phyloP scores from a whole-genome alignment of 53 echinoderm and acorn worm species.

The Pentamera pediparva region DNA sequence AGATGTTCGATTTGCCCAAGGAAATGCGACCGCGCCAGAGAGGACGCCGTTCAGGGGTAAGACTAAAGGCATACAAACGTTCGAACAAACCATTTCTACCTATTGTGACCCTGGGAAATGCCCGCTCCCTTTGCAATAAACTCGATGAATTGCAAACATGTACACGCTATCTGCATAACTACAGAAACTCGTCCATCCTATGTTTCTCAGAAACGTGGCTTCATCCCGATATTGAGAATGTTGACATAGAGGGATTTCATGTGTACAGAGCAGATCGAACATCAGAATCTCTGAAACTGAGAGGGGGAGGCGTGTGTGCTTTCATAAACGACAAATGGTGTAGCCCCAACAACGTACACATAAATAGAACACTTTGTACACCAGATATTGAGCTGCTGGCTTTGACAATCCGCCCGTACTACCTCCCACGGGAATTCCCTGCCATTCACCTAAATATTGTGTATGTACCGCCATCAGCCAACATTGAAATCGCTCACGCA shows the following conservation, averaged over 20 bases:
- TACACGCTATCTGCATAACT: constrained; percentile 7
- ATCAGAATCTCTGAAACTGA: background rate
- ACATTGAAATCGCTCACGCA: background rate
- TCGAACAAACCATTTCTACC: constrained; percentile 5
- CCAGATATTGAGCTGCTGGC: background rate
- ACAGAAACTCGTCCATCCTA: constrained; percentile 11
- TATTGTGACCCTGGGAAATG: background rate
- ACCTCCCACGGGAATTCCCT: background rate
- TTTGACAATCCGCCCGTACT: background rate
- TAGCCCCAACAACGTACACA: constrained; percentile 1
- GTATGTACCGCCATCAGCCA: background rate
- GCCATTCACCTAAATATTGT: background rate
- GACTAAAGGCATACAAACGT: background rate
- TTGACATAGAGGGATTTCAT: background rate
- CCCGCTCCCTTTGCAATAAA: constrained; percentile 2
- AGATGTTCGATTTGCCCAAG: background rate
- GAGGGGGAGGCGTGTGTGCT: background rate
- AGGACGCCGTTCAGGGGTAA: constrained; percentile 1
- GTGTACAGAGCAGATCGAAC: background rate
- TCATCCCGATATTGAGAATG: background rate
- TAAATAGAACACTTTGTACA: background rate
- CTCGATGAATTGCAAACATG: background rate
- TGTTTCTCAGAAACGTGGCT: constrained; percentile 1
- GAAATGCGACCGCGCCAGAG: background rate
- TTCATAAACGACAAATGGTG: constrained; percentile 9